These are phyloP conservation scores for Lepidochitona cinerea DNA, from an alignment of 2,888 invertebrate genomes.

Conservation along the genomic window DNA sequence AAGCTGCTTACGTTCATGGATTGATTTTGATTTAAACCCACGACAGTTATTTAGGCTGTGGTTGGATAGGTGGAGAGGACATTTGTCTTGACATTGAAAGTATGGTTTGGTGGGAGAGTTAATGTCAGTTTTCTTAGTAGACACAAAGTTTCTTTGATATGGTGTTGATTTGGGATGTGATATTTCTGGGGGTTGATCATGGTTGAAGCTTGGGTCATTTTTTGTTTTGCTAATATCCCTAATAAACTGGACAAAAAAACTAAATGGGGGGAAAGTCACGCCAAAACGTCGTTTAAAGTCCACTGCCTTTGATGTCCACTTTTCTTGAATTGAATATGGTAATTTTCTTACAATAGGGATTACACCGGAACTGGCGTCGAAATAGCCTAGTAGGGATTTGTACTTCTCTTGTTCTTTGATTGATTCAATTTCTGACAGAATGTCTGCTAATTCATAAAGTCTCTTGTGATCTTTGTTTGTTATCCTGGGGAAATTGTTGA, in stretches of 20 bases:
- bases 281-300: slow-evolving; percentile 12
- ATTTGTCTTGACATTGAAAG: slow-evolving; percentile 5
- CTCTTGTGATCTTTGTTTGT: slow-evolving; percentile 16
- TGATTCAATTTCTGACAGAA: slow-evolving; percentile 26
- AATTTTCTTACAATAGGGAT: slow-evolving; percentile 23
- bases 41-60: slow-evolving; percentile 21
- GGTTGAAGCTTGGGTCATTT: slow-evolving; percentile 31
- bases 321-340: slow-evolving; percentile 20
- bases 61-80: slow-evolving; percentile 15
- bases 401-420: slow-evolving; percentile 25
- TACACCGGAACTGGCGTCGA: slow-evolving; percentile 20
- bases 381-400: slow-evolving; percentile 15
- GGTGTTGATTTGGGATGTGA: no score
- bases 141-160: no score
- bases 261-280: slow-evolving; percentile 28
- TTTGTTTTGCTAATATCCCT: slow-evolving; percentile 17
- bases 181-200: neutral
- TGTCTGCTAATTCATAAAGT: slow-evolving; percentile 26
- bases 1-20: slow-evolving; percentile 19
- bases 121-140: neutral
- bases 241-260: slow-evolving; percentile 28
- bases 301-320: slow-evolving; percentile 21
- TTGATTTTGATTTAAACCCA: slow-evolving; percentile 12
- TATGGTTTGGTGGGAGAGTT: neutral
- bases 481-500: slow-evolving; percentile 19